These are phyloP conservation scores for Pterostichus niger DNA, from an alignment of 2,888 invertebrate genomes.

Conservation along the genomic window DNA sequence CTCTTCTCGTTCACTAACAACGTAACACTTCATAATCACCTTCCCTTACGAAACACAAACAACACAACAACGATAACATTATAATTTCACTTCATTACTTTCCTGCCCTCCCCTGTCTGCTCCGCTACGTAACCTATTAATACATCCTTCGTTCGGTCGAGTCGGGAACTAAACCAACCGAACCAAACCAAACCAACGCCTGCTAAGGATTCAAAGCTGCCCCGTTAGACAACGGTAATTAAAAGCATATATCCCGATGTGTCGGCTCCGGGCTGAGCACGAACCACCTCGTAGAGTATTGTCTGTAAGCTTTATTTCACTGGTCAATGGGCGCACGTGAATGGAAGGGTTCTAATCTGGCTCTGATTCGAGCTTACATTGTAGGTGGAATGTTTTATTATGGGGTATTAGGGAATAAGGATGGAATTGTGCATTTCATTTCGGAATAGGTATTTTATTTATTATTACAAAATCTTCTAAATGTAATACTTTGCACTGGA, in stretches of 20 bases:
- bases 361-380: too few species aligned
- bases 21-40: too few species aligned
- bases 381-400: too few species aligned
- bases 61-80: background rate
- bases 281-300: background rate
- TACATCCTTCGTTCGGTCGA: too few species aligned
- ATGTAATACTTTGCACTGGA: too few species aligned
- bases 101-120: background rate
- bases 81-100: constrained; percentile 8
- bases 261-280: background rate
- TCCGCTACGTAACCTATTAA: too few species aligned
- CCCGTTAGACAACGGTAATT: constrained; percentile 59
- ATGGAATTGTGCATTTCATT: too few species aligned
- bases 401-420: too few species aligned
- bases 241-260: constrained; percentile 58
- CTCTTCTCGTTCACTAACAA: too few species aligned
- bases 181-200: background rate
- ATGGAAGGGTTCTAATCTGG: constrained; percentile 2
- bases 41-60: too few species aligned
- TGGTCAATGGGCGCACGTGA: constrained; percentile 4
- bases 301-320: constrained; percentile 23
- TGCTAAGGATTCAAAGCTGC: constrained; percentile 24
- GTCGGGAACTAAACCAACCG: background rate
- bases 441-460: too few species aligned
- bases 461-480: too few species aligned